phyloP scores from a whole-genome alignment of 2,888 invertebrate genomes.

The Lycocerus yunnanus region DNA sequence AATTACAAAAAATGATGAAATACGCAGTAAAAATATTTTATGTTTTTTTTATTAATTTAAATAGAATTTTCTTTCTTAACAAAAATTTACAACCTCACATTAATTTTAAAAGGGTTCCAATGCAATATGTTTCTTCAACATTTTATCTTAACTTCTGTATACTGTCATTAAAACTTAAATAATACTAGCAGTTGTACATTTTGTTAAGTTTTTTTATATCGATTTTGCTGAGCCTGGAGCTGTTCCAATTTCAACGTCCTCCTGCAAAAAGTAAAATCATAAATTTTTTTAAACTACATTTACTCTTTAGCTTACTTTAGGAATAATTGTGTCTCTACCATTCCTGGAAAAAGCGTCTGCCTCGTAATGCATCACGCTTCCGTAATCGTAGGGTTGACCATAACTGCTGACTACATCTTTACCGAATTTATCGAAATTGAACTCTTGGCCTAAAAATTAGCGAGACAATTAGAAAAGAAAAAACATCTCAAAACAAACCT shows the following conservation, averaged over 20 bases:
- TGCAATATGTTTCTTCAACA: no score
- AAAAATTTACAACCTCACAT: no score
- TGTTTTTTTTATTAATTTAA: no score
- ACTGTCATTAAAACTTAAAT: no score
- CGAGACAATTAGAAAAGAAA: no score
- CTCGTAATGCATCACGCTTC: slow-evolving; percentile 76
- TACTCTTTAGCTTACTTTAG: background rate
- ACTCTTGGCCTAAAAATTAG: background rate
- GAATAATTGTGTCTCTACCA: slow-evolving; percentile 67
- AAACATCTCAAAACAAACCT: background rate
- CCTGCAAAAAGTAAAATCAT: background rate
- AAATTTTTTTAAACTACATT: background rate
- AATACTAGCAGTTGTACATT: background rate
- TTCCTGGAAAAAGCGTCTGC: slow-evolving; percentile 70
- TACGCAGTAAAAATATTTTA: no score
- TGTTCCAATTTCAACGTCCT: background rate
- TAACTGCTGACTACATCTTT: slow-evolving; percentile 66
- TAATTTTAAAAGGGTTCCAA: no score
- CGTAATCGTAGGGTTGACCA: slow-evolving; percentile 71
- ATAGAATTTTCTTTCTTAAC: no score
- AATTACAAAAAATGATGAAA: no score
- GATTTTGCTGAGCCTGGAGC: background rate
- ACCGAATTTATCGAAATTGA: background rate
- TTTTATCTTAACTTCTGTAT: no score
- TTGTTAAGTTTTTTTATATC: background rate